Evolutionary conservation across 2,113 vertebrate genomes (phyloP), one percentile per base, ranked within the genome.

Genomic region (Vulpes ferrilata): DNA sequence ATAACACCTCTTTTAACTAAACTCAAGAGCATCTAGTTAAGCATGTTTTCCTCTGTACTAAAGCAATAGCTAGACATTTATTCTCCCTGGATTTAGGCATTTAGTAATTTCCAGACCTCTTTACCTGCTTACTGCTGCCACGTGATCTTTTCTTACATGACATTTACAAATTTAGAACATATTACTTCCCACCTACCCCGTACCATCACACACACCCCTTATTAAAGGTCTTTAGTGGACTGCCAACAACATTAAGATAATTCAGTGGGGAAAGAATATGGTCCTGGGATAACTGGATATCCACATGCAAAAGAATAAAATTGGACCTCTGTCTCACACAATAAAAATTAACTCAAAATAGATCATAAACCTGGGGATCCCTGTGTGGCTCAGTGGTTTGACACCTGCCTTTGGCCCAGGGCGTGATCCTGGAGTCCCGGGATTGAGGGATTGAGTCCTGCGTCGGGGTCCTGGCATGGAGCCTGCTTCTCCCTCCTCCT

Each of bases 271-370:
- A 59, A 79, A 57, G 8, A 57, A 83, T 43, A 48, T 48, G 27
- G 13, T 59, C 20, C 73, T 67, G 35, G n/a, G 60, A 43, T 53
- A 95, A 80, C 11, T 71, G 62, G 30, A 60, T 53, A 71, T 32
- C 23, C 25, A 86, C 3, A 60, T 38, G 32, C 38, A 62, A 86
- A 86, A 62, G 30, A 80, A 91, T 53, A n/a, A 95, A 81, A 74
- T 38, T 81, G 32, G 43, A 38, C 30, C 53, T 43, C 74, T 87
- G 38, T 79, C 73, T 86, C 25, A 55, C 19, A 71, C 7, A 81
- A 85, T 79, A 87, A 87, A 84, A 90, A 30, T 30, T 10, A 90
- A 84, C 69, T 57, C 12, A 59, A 85, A 90, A 85, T 78, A 83
- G 65, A 59, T 95, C 1, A 35, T 35, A 95, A 35, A n/a, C 65